Percentiles rank a stretch among this genome's conserved stretches.
phyloP scores from a whole-genome alignment of 2,797 vertebrate genomes.

The Sardinella longiceps region DNA sequence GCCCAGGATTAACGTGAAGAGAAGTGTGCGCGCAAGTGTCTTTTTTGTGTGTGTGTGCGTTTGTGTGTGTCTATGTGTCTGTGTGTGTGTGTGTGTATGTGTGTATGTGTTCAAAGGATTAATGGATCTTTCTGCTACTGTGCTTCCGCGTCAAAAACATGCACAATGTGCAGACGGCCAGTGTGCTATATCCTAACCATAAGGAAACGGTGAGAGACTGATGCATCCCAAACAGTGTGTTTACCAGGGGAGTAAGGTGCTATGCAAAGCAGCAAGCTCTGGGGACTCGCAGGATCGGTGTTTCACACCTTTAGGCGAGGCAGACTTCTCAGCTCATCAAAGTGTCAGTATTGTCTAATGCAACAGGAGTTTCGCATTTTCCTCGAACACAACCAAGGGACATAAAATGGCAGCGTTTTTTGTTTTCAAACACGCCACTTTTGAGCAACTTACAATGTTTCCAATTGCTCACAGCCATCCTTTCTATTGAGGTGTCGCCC shows the following conservation, averaged over 20 bases:
- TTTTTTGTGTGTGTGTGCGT: neutral
- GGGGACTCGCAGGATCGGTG: neutral
- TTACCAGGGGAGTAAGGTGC: neutral
- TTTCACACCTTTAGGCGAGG: neutral
- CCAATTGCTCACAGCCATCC: too few species aligned
- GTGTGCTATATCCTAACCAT: neutral
- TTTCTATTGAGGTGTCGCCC: neutral
- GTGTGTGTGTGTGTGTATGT: constrained; percentile 32
- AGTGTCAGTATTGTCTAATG: neutral
- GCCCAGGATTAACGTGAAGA: constrained; percentile 14
- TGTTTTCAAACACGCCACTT: neutral
- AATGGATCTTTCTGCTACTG: neutral
- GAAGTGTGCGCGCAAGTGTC: neutral
- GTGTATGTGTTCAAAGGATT: constrained; percentile 13
- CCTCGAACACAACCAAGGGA: neutral
- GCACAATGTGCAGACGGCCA: neutral
- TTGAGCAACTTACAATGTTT: neutral
- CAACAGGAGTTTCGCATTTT: neutral
- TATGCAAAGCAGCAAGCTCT: neutral
- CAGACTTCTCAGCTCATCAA: neutral
- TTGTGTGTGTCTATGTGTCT: constrained; percentile 5
- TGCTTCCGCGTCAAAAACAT: neutral
- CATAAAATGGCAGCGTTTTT: neutral
- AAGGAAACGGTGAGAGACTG: neutral
- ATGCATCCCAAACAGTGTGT: neutral